Evolutionary conservation across 2,888 invertebrate species (phyloP), one percentile per base, ranked within the genome.

Genomic region (Drosophila mulleri): DNA sequence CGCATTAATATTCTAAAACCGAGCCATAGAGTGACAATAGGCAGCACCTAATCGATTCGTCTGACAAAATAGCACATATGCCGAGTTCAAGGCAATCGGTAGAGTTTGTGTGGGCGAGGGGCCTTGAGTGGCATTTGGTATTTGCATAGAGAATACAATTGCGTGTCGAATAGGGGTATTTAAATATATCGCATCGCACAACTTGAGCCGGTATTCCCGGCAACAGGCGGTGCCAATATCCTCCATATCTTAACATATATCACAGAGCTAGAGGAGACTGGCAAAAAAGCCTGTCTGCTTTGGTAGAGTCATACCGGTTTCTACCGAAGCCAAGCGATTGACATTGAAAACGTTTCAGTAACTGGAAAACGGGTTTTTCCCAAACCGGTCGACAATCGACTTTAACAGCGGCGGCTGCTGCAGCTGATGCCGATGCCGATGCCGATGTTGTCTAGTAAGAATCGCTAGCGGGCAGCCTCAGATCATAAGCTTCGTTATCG

Each of bases 271-370:
- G 32, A 26, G 18, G 45, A 37, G 42, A 53, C 42, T 69, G 70
- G 47, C 62, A 66, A 66, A 80, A 80, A 80, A 62, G 72, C 53
- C 77, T 26, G 67, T 67, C 63, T 56, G 60, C 58, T 48, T 48
- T 39, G 77, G 29, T 41, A 50, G 35, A 50, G 26, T 53, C 41
- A 60, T 56, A 67, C 66, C 48, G 66, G 65, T 80, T 73, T 63
- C 29, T 58, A 66, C 57, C 65, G 65, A 53, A 67, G 61, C 62
- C 54, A 62, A 63, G 67, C 69, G 75, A 75, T 85, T 85, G 89
- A 85, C 84, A 85, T 85, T 85, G 84, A 85, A 88, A 89, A 78
- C 67, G 89, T 52, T 77, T 70, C 65, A 88, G 71, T 67, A 72
- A 67, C 59, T 58, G 45, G 63, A 50, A 78, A 89, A 88, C 89